phyloP scores from a whole-genome alignment of 2,113 vertebrate genomes.

The Rutilus rutilus region DNA sequence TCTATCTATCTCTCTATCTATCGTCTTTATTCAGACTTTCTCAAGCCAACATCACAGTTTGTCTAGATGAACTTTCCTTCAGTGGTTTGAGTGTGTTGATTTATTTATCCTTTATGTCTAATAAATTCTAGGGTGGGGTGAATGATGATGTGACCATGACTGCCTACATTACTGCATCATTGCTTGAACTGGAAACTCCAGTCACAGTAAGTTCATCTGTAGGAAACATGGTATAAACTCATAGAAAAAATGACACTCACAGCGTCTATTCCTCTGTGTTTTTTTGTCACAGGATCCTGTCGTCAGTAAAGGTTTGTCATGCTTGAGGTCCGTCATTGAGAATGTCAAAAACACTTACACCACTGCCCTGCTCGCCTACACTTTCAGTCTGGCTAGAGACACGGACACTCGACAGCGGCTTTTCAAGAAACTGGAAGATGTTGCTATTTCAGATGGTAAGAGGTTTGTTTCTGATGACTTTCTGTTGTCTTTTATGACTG shows the following conservation, averaged over 20 bases:
- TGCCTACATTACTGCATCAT: conserved; percentile 75
- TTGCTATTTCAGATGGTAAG: conserved; percentile 56
- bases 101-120: background rate
- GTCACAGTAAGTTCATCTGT: conserved; percentile 61
- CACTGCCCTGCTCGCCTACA: conserved; percentile 83
- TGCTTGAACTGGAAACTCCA: conserved; percentile 73
- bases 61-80: too few species aligned
- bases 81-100: background rate
- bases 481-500: background rate
- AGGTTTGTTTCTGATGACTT: conserved; percentile 13
- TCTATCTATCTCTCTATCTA: background rate
- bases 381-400: conserved; percentile 82
- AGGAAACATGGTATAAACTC: background rate
- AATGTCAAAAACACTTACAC: conserved; percentile 72
- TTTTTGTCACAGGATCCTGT: background rate
- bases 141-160: conserved; percentile 79
- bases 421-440: conserved; percentile 60
- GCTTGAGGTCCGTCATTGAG: background rate
- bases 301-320: too few species aligned
- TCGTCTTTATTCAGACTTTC: background rate
- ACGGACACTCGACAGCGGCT: conserved; percentile 66
- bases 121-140: conserved; percentile 76
- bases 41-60: too few species aligned
- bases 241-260: background rate
- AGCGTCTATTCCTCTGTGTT: background rate